Percentiles rank a stretch among this genome's conserved stretches.
phyloP scores from a whole-genome alignment of 2,888 invertebrate genomes.

The Drosophila fungiperda region DNA sequence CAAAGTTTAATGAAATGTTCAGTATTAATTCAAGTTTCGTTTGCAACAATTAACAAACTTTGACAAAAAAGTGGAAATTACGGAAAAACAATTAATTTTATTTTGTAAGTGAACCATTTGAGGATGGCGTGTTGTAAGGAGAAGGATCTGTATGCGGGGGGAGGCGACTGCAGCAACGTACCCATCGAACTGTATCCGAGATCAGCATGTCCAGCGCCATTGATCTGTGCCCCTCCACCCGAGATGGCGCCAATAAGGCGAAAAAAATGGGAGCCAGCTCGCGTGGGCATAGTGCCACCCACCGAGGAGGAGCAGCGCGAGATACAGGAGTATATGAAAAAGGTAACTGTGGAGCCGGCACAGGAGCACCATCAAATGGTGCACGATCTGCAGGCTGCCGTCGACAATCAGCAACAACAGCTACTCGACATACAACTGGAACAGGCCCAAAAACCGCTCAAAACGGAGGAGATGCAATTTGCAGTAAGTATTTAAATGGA shows the following conservation, averaged over 20 bases:
- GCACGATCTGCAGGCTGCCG: conserved; percentile 50
- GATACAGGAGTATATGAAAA: conserved; percentile 39
- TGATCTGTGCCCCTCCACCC: conserved; percentile 55
- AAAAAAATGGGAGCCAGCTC: conserved; percentile 35
- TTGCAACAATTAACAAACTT: conserved; percentile 10
- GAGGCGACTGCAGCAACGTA: conserved; percentile 38
- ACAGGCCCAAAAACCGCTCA: conserved; percentile 50
- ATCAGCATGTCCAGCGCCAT: conserved; percentile 61
- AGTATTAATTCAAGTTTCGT: conserved; percentile 27
- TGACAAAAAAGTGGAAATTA: background rate
- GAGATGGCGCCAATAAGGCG: conserved; percentile 54
- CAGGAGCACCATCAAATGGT: conserved; percentile 52
- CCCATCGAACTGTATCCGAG: conserved; percentile 60
- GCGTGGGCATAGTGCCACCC: conserved; percentile 41
- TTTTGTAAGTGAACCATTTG: background rate
- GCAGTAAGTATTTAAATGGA: conserved; percentile 47
- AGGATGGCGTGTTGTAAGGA: conserved; percentile 63
- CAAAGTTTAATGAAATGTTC: conserved; percentile 14
- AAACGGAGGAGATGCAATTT: conserved; percentile 58
- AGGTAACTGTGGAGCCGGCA: conserved; percentile 33
- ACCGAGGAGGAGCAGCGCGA: conserved; percentile 55
- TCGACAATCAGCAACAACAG: conserved; percentile 65
- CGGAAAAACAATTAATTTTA: conserved; percentile 1
- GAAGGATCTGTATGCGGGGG: conserved; percentile 33
- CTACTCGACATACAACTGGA: conserved; percentile 55